Percentiles rank a stretch among this genome's conserved stretches.
Conservation (phyloP, 2,888 invertebrate species). For the Harpalus rufipes region DNA sequence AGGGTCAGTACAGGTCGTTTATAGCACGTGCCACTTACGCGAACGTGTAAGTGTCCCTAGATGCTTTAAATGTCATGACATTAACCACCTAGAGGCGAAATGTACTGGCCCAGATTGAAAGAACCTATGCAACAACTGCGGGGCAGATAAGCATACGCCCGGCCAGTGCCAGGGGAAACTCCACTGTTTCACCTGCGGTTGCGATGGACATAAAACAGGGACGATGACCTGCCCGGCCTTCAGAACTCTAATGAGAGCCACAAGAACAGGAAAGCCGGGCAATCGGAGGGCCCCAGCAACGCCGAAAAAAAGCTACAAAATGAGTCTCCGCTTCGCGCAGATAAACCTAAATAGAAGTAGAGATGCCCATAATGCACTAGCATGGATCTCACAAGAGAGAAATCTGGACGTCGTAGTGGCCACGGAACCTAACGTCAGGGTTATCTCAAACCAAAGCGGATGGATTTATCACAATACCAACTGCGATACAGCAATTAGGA, state of each 20-base stretch:
- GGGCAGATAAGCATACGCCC: no score
- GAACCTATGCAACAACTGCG: no score
- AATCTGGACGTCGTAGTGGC: background rate
- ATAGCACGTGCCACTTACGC: no score
- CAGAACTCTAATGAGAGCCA: background rate
- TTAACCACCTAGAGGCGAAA: no score
- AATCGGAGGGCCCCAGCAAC: background rate
- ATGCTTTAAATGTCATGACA: no score
- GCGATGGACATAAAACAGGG: background rate
- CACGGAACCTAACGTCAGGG: background rate
- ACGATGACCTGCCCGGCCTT: slow-evolving; percentile 5
- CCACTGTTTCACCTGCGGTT: background rate
- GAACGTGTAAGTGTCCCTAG: no score
- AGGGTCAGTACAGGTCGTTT: no score
- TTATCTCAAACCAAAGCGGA: background rate
- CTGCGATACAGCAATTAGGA: slow-evolving; percentile 8
- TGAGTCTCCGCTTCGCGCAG: background rate
- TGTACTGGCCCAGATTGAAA: no score
- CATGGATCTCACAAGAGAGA: background rate
- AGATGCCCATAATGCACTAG: background rate
- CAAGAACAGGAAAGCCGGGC: background rate
- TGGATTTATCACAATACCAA: background rate
- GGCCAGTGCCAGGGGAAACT: no score
- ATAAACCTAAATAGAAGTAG: background rate
- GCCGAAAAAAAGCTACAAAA: background rate